Conservation (phyloP, 2,797 vertebrate species). For the Aotus griseimembra region DNA sequence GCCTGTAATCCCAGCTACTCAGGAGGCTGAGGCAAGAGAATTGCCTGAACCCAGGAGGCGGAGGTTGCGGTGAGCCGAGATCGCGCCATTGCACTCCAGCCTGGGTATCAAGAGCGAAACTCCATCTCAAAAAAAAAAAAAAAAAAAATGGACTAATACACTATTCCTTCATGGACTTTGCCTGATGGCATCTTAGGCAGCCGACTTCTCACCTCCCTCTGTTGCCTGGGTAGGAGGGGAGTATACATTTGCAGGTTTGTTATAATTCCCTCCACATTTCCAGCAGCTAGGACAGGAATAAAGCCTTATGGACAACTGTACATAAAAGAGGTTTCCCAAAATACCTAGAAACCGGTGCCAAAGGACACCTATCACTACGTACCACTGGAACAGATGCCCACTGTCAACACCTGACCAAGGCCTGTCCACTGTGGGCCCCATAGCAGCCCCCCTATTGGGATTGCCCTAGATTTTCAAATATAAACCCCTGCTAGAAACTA, state of each 20-base stretch:
- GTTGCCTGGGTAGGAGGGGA: background rate
- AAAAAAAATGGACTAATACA: too few relatives aligned
- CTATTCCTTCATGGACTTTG: background rate
- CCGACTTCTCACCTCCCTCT: background rate
- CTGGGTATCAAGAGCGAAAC: too few relatives aligned
- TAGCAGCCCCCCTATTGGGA: background rate
- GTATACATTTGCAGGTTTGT: rapidly evolving
- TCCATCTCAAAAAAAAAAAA: too few relatives aligned
- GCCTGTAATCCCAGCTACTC: too few relatives aligned
- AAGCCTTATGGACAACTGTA: background rate
- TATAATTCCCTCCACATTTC: background rate
- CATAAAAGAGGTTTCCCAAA: background rate
- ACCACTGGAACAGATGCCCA: background rate
- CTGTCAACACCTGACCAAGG: too few relatives aligned
- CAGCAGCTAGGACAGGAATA: background rate
- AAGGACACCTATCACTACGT: background rate
- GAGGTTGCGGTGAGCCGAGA: too few relatives aligned
- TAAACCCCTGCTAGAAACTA: background rate
- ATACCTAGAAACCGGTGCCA: too few relatives aligned
- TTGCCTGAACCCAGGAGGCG: too few relatives aligned
- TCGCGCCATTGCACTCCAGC: too few relatives aligned
- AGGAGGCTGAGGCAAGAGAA: too few relatives aligned
- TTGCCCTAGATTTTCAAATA: background rate
- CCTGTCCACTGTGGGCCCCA: too few relatives aligned
- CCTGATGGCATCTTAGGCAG: background rate